Percentiles rank a stretch among this genome's conserved stretches.
Conservation (phyloP, 2,888 invertebrate genomes). For the Venusia cambrica region DNA sequence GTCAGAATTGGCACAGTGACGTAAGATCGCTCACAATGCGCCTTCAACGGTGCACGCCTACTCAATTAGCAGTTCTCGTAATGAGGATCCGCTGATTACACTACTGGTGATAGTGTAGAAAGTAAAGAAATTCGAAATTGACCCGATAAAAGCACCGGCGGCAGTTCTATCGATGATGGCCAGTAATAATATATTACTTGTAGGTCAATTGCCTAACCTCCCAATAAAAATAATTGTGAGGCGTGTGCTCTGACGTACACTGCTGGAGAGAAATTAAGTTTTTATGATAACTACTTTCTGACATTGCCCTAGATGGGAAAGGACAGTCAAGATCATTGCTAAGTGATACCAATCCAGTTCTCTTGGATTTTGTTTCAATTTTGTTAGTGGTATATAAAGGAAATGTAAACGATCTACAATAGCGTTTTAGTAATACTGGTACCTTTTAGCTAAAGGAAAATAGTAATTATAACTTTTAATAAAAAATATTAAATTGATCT, state of each 20-base stretch:
- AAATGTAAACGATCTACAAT: too few relatives aligned
- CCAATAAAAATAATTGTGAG: conserved; percentile 59
- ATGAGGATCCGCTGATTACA: conserved; percentile 30
- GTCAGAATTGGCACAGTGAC: conserved; percentile 61
- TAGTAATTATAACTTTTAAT: too few relatives aligned
- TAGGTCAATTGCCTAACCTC: conserved; percentile 68
- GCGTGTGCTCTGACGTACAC: conserved; percentile 40
- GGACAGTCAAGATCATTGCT: conserved; percentile 24
- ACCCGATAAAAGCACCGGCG: conserved; percentile 54
- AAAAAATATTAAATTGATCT: too few relatives aligned
- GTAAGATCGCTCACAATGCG: conserved; percentile 42
- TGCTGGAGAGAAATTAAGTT: conserved; percentile 32
- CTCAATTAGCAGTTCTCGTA: conserved; percentile 47
- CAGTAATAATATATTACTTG: conserved; percentile 59
- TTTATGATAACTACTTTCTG: conserved; percentile 33
- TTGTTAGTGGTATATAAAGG: too few relatives aligned
- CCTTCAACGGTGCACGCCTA: conserved; percentile 35
- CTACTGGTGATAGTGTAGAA: conserved; percentile 50
- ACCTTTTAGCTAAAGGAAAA: too few relatives aligned
- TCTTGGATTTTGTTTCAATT: too few relatives aligned
- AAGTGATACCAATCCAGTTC: too few relatives aligned
- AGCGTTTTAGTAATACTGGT: too few relatives aligned
- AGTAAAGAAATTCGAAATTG: conserved; percentile 63
- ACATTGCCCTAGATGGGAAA: conserved; percentile 28
- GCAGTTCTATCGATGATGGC: conserved; percentile 46